These are phyloP conservation scores for Cylindroiulus punctatus DNA, from an alignment of 2,888 invertebrate genomes.

Conservation along the genomic window DNA sequence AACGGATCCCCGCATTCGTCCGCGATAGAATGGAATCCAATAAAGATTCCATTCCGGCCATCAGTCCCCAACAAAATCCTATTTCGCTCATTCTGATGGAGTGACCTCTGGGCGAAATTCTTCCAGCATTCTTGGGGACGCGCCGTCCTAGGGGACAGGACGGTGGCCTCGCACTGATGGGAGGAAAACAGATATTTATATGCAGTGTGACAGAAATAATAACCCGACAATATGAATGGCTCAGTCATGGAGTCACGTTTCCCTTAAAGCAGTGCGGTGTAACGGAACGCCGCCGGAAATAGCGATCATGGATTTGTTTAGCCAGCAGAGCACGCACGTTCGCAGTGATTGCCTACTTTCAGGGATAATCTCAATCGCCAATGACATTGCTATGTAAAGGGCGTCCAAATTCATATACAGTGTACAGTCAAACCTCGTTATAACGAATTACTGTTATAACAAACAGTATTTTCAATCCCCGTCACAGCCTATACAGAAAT, in stretches of 20 bases:
- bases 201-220: neutral
- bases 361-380: too few relatives aligned
- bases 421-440: too few relatives aligned
- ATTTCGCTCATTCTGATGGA: neutral
- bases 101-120: slow-evolving; percentile 6
- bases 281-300: too few relatives aligned
- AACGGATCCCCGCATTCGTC: neutral
- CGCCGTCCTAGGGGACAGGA: neutral
- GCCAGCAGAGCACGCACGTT: too few relatives aligned
- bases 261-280: too few relatives aligned
- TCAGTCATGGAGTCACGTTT: neutral
- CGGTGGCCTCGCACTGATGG: neutral
- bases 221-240: neutral
- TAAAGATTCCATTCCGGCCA: neutral
- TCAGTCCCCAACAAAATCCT: slow-evolving; percentile 1
- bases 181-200: neutral
- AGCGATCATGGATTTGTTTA: too few relatives aligned
- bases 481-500: too few relatives aligned
- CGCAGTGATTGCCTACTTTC: too few relatives aligned
- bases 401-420: too few relatives aligned
- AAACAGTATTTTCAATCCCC: too few relatives aligned
- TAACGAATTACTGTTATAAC: too few relatives aligned
- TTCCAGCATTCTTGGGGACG: neutral
- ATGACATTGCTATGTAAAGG: too few relatives aligned
- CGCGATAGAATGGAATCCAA: neutral